Evolutionary conservation across 2,888 invertebrate genomes (phyloP).

Genomic region (Seladonia tumulorum): DNA sequence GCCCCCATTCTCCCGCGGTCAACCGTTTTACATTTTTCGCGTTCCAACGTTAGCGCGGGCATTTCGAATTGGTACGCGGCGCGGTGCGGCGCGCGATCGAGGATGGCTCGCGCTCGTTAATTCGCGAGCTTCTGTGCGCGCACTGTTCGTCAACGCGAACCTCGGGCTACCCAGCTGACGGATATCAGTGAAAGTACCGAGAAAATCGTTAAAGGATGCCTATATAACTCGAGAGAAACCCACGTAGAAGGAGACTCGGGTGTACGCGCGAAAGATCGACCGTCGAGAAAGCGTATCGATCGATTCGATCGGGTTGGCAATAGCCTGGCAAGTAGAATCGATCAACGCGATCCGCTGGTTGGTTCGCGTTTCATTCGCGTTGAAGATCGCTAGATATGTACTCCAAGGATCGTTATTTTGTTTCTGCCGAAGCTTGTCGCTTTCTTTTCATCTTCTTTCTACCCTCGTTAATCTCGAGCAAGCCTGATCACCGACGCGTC

Average conservation of each 20-base stretch:
- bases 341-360: slow-evolving; percentile 32
- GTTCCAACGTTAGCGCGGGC: neutral
- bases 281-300: slow-evolving; percentile 75
- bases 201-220: slow-evolving; percentile 55
- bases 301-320: slow-evolving; percentile 54
- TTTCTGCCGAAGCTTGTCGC: slow-evolving; percentile 62
- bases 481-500: neutral
- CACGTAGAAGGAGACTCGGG: slow-evolving; percentile 41
- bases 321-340: slow-evolving; percentile 35
- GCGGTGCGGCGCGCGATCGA: neutral
- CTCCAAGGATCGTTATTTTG: slow-evolving; percentile 32
- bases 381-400: neutral
- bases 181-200: slow-evolving; percentile 66
- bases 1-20: neutral
- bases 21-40: slow-evolving; percentile 9
- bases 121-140: slow-evolving; percentile 11
- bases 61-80: neutral
- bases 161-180: slow-evolving; percentile 9
- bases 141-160: neutral
- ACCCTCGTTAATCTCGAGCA: neutral
- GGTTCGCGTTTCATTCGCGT: slow-evolving; percentile 19
- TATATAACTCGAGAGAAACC: slow-evolving; percentile 52
- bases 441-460: slow-evolving; percentile 37
- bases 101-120: neutral
- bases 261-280: slow-evolving; percentile 43